Percentiles rank a stretch among this genome's conserved stretches.
Evolutionary conservation across 2,888 invertebrate species (phyloP).

Genomic region (Phengaris alcon): DNA sequence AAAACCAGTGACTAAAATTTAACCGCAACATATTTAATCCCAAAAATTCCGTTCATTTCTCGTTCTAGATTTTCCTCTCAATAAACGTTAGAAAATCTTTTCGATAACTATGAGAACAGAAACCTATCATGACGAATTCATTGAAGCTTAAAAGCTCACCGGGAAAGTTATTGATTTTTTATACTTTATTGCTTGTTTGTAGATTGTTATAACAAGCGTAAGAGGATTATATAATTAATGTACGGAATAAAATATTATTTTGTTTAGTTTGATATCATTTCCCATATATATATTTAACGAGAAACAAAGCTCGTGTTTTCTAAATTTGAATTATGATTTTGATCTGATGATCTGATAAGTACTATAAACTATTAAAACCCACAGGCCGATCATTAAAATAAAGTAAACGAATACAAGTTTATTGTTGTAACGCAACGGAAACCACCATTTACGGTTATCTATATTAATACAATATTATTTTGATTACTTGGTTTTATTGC

Average conservation of each 20-base stretch:
- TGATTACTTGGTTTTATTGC: background rate
- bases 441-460: background rate
- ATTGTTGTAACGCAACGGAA: background rate
- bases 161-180: slow-evolving; percentile 7
- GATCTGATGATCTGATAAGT: too few relatives aligned
- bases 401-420: background rate
- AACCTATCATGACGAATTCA: background rate
- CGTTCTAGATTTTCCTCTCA: too few relatives aligned
- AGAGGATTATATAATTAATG: slow-evolving; percentile 5
- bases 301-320: too few relatives aligned
- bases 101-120: background rate
- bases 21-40: too few relatives aligned
- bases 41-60: too few relatives aligned
- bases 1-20: too few relatives aligned
- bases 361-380: too few relatives aligned
- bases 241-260: background rate
- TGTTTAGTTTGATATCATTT: background rate
- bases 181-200: background rate
- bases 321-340: too few relatives aligned
- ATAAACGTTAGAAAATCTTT: background rate
- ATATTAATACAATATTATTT: background rate
- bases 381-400: too few relatives aligned
- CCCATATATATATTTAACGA: too few relatives aligned
- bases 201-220: slow-evolving; percentile 12
- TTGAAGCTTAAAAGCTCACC: background rate